phyloP scores from a whole-genome alignment of 2,888 invertebrate genomes.

The Anagyrus pseudococci region DNA sequence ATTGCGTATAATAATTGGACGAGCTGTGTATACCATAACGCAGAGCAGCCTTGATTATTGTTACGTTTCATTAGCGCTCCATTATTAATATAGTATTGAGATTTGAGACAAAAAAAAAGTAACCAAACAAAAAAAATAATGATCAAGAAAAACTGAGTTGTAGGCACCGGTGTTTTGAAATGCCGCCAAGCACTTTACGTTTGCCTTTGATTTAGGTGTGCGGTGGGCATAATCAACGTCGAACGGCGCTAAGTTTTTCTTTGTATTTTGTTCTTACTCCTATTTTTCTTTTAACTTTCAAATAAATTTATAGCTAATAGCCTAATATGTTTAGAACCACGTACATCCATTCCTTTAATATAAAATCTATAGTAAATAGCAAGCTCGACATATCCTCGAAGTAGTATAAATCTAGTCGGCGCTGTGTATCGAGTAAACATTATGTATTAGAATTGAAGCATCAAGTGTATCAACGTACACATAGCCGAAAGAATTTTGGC shows the following conservation, averaged over 20 bases:
- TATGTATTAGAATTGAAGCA: too few species aligned
- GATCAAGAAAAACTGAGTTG: too few species aligned
- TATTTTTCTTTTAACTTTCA: background rate
- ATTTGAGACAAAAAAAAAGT: too few species aligned
- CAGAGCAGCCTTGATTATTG: too few species aligned
- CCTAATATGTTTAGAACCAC: background rate
- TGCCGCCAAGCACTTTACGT: conserved; percentile 8
- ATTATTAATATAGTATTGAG: too few species aligned
- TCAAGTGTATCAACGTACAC: too few species aligned
- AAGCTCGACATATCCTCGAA: conserved; percentile 14
- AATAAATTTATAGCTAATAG: background rate
- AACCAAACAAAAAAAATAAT: too few species aligned
- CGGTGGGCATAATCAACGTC: conserved; percentile 16
- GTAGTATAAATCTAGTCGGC: conserved; percentile 21
- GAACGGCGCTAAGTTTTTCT: conserved; percentile 15
- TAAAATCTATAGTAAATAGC: conserved; percentile 21
- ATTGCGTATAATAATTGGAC: too few species aligned
- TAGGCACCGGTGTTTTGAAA: background rate
- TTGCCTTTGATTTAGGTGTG: conserved; percentile 18
- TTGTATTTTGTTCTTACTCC: conserved; percentile 1
- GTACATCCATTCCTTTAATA: conserved; percentile 8
- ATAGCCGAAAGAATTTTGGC: too few species aligned
- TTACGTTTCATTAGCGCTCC: too few species aligned
- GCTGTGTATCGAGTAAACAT: conserved; percentile 8
- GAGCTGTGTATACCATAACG: too few species aligned